These are phyloP conservation scores for Drosophila simulans DNA, from an alignment of 1,140 invertebrate species.

Conservation along the genomic window DNA sequence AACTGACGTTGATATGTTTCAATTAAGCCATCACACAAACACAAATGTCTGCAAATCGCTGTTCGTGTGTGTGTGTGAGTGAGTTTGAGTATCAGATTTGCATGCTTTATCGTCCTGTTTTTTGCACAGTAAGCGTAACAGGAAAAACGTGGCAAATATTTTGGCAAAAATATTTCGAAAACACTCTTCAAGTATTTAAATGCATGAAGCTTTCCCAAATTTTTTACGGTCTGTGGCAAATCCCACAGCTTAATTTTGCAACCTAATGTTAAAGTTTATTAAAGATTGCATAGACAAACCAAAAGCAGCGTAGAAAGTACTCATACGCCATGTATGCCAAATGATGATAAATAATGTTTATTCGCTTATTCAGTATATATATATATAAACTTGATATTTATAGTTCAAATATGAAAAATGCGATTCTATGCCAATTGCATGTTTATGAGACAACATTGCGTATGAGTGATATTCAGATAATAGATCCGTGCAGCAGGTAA, in stretches of 20 bases:
- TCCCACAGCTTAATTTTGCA: too few species aligned
- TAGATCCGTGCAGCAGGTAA: background rate
- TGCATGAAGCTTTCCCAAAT: too few species aligned
- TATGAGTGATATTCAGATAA: background rate
- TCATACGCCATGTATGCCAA: conserved; percentile 1
- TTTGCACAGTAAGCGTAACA: conserved; percentile 1
- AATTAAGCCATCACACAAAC: conserved; percentile 40
- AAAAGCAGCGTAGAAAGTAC: background rate
- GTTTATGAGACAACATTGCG: background rate
- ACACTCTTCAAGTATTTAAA: too few species aligned
- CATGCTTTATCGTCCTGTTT: conserved; percentile 27
- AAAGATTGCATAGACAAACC: background rate
- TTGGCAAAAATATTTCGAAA: background rate
- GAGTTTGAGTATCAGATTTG: conserved; percentile 26
- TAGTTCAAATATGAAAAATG: background rate
- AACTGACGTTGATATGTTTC: conserved; percentile 47
- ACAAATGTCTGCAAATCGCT: conserved; percentile 2
- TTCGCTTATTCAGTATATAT: background rate
- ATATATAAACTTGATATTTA: background rate
- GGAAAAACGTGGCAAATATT: background rate
- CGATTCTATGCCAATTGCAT: background rate
- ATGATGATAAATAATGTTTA: background rate
- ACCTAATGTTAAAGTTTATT: background rate
- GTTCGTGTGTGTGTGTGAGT: conserved; percentile 3
- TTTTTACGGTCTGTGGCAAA: too few species aligned